Conservation (phyloP, 2,113 vertebrate genomes). For the Varanus salvator region DNA sequence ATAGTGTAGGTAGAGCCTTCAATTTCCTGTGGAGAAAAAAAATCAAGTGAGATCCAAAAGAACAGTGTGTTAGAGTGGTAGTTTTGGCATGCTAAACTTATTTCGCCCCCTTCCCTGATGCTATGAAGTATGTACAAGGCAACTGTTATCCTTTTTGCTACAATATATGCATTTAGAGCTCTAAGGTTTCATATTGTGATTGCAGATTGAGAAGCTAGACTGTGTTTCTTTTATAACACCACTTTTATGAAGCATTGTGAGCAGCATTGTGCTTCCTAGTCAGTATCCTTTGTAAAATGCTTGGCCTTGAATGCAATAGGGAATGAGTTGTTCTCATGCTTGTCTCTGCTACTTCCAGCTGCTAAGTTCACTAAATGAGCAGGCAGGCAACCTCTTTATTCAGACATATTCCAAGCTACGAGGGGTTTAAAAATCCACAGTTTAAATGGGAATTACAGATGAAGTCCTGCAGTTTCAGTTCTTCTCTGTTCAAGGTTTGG, state of each 20-base stretch:
- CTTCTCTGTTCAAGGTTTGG: background rate
- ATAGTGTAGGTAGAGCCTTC: slow-evolving; percentile 63
- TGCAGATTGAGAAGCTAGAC: background rate
- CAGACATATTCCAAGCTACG: slow-evolving; percentile 23
- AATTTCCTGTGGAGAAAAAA: slow-evolving; percentile 73
- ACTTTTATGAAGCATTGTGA: slow-evolving; percentile 23
- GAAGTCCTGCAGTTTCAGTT: background rate
- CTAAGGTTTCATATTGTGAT: background rate
- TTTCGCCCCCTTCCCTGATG: slow-evolving; percentile 2
- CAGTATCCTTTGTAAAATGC: slow-evolving; percentile 6
- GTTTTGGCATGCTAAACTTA: slow-evolving; percentile 16
- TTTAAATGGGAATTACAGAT: slow-evolving; percentile 11
- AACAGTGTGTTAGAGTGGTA: slow-evolving; percentile 52
- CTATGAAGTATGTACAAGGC: slow-evolving; percentile 23
- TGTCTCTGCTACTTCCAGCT: slow-evolving; percentile 13
- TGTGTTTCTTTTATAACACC: slow-evolving; percentile 15
- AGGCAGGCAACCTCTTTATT: slow-evolving; percentile 21
- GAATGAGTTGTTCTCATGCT: slow-evolving; percentile 20
- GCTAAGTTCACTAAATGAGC: slow-evolving; percentile 30
- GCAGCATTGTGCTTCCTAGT: slow-evolving; percentile 3
- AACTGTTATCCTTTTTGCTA: background rate
- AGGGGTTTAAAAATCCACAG: background rate
- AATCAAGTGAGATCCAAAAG: slow-evolving; percentile 57
- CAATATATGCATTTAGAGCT: background rate
- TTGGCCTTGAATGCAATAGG: slow-evolving; percentile 11